A percentile compares a stretch with the other conserved stretches of the same genome.
These are phyloP conservation scores for Rhopilema esculentum DNA, from an alignment of 30 jellyfish, hydroid and myxozoan species.

Conservation along the genomic window DNA sequence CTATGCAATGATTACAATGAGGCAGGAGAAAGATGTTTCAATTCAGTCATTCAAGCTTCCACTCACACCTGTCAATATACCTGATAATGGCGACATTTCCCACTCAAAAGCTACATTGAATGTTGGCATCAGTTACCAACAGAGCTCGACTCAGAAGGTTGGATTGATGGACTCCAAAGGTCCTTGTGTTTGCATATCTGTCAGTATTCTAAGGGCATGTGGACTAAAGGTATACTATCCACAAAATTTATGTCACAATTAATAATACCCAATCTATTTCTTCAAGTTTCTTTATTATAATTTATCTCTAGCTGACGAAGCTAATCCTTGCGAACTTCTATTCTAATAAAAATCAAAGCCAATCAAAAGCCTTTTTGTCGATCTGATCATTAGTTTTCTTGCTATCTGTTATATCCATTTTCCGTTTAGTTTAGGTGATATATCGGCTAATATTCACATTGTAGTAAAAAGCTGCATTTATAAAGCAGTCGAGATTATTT, in stretches of 20 bases:
- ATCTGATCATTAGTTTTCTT: no score
- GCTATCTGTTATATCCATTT: no score
- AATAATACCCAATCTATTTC: neutral
- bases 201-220: conserved; percentile 69
- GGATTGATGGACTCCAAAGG: conserved; percentile 15
- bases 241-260: no score
- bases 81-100: neutral
- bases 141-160: neutral
- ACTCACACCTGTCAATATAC: conserved; percentile 17
- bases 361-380: no score
- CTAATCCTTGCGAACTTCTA: no score
- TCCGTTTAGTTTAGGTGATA: no score
- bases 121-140: conserved; percentile 65
- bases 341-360: no score
- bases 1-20: conserved; percentile 78
- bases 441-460: no score
- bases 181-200: conserved; percentile 73
- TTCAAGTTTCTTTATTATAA: neutral
- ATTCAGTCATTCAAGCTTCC: conserved; percentile 72
- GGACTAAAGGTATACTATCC: conserved; percentile 78
- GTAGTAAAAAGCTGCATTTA: no score
- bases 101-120: conserved; percentile 31
- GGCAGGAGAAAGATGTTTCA: conserved; percentile 23
- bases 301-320: no score
- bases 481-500: no score